Evolutionary conservation across 92 coral and sea anemone species (phyloP).

Genomic region (Metridium senile): DNA sequence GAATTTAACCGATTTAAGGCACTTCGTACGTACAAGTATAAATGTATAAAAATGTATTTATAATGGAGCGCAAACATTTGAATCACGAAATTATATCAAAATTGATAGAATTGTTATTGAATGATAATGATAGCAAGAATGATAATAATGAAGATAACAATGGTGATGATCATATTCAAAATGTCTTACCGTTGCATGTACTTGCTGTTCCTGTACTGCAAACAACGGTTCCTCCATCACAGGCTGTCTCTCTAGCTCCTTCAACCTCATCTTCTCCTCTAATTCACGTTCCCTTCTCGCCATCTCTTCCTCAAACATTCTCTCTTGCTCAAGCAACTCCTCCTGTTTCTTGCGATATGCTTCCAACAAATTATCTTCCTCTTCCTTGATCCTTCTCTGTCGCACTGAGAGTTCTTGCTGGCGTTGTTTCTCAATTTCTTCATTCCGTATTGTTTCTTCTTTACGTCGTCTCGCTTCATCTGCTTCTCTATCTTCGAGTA

Average conservation of each 20-base stretch:
- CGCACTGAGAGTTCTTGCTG: constrained; percentile 51
- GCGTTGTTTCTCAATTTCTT: constrained; percentile 38
- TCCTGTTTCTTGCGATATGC: constrained; percentile 94
- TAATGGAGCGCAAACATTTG: too few relatives aligned
- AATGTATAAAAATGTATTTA: too few relatives aligned
- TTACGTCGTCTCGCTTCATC: constrained; percentile 53
- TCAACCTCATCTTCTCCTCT: constrained; percentile 58
- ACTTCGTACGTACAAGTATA: too few relatives aligned
- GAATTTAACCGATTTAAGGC: too few relatives aligned
- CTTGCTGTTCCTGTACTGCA: constrained; percentile 48
- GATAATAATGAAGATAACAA: not conserved
- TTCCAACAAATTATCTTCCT: constrained; percentile 85
- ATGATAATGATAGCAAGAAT: not conserved
- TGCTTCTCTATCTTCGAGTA: constrained; percentile 60
- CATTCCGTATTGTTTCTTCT: constrained; percentile 55
- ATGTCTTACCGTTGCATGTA: constrained; percentile 26
- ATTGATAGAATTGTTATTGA: not conserved
- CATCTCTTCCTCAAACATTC: constrained; percentile 87
- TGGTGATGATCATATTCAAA: not conserved
- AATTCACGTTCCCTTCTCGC: constrained; percentile 81
- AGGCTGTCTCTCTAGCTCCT: constrained; percentile 54
- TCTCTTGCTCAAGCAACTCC: constrained; percentile 85
- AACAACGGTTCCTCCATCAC: constrained; percentile 43
- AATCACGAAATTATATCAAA: not conserved
- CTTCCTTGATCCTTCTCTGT: constrained; percentile 77